Conservation (phyloP, 2,888 invertebrate species). For the Allophyes oxyacanthae region DNA sequence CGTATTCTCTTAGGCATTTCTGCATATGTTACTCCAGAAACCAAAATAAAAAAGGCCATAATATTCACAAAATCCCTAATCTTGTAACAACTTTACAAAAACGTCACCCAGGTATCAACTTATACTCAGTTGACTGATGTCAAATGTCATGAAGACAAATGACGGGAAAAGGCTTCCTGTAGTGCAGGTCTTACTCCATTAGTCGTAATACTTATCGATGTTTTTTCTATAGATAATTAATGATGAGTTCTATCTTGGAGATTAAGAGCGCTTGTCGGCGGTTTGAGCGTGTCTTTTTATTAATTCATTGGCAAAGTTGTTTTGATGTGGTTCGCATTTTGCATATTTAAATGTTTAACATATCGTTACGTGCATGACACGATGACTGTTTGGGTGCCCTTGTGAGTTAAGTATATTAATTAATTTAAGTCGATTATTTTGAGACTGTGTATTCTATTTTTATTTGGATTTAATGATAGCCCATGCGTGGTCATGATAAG, state of each 20-base stretch:
- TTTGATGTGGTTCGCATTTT: conserved; percentile 22
- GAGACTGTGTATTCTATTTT: not conserved
- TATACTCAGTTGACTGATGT: conserved; percentile 81
- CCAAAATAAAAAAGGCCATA: too few relatives aligned
- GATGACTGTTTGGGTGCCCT: conserved; percentile 19
- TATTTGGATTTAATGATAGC: not conserved
- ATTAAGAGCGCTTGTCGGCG: conserved; percentile 65
- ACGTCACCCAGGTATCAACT: conserved; percentile 67
- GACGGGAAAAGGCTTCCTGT: conserved; percentile 83
- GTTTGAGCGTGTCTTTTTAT: conserved; percentile 50
- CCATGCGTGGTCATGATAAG: too few relatives aligned
- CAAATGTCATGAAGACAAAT: conserved; percentile 87
- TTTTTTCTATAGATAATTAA: conserved; percentile 75
- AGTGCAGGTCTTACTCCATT: conserved; percentile 77
- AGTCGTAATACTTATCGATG: conserved; percentile 63
- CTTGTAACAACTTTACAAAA: conserved; percentile 23
- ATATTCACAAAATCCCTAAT: not conserved
- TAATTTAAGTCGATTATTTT: conserved; percentile 5
- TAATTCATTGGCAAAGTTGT: conserved; percentile 38
- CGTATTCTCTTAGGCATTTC: too few relatives aligned
- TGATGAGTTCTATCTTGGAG: conserved; percentile 64
- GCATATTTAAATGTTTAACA: conserved; percentile 23
- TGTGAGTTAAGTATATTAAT: conserved; percentile 33
- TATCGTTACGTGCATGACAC: conserved; percentile 9
- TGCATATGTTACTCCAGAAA: too few relatives aligned